Conservation (phyloP, 2,113 vertebrate species). For the Ochotona curzoniae region DNA sequence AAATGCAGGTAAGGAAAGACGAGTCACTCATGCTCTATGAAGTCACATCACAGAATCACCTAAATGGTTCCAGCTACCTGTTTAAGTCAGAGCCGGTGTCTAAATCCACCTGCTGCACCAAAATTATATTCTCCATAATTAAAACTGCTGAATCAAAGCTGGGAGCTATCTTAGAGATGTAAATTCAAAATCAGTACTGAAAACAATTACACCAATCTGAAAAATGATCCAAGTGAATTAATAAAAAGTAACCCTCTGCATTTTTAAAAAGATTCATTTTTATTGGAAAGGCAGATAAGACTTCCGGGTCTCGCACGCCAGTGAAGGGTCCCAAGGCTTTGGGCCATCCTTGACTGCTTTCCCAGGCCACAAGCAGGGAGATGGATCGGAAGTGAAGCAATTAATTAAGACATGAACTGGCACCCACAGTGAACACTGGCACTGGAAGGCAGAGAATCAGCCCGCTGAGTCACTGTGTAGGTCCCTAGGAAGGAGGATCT, state of each 20-base stretch:
- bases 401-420: no score
- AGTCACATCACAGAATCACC: not conserved
- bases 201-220: not conserved
- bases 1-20: not conserved
- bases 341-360: no score
- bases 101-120: constrained; percentile 24
- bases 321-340: no score
- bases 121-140: constrained; percentile 29
- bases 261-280: not conserved
- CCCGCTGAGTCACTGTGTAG: no score
- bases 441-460: no score
- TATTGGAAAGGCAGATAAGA: not conserved
- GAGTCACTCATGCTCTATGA: not conserved
- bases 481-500: not conserved
- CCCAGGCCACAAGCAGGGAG: no score
- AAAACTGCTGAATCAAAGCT: constrained; percentile 53
- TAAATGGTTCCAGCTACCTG: not conserved
- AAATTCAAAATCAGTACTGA: constrained; percentile 10
- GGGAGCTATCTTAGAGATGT: not conserved
- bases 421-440: no score
- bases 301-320: no score
- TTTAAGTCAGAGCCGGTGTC: constrained; percentile 13
- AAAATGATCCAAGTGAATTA: constrained; percentile 46
- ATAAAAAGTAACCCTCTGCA: not conserved
- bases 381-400: no score